Percentiles rank a stretch among this genome's conserved stretches.
Evolutionary conservation across 1,140 invertebrate species (phyloP).

Genomic region (Lethrus apterus): DNA sequence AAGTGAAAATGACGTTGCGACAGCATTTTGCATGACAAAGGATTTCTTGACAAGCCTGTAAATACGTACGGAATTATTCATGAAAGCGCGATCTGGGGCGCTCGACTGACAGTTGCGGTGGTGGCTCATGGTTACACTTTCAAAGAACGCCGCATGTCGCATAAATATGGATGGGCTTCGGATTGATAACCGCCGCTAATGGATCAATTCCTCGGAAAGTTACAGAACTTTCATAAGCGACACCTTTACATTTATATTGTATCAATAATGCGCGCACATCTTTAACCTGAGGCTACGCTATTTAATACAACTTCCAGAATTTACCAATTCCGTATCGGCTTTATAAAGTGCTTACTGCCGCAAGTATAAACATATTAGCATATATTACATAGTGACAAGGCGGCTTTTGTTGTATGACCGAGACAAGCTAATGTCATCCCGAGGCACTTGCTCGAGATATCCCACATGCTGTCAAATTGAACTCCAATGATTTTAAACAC

Average conservation of each 20-base stretch:
- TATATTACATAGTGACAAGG: slow-evolving; percentile 38
- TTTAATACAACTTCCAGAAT: too few relatives aligned
- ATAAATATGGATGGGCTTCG: slow-evolving; percentile 34
- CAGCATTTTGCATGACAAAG: slow-evolving; percentile 44
- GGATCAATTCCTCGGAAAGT: slow-evolving; percentile 17
- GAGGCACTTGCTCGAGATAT: slow-evolving; percentile 33
- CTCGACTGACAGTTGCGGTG: slow-evolving; percentile 37
- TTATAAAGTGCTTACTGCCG: slow-evolving; percentile 36
- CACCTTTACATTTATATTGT: too few relatives aligned
- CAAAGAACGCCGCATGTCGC: slow-evolving; percentile 36
- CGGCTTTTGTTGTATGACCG: slow-evolving; percentile 36
- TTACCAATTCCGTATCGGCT: slow-evolving; percentile 22
- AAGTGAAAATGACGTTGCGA: slow-evolving; percentile 43
- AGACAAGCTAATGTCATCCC: slow-evolving; percentile 39
- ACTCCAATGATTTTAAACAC: slow-evolving; percentile 2
- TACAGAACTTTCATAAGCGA: not conserved
- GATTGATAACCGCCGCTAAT: slow-evolving; percentile 19
- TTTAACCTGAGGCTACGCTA: too few relatives aligned
- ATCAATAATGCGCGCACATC: too few relatives aligned
- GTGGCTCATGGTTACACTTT: slow-evolving; percentile 36
- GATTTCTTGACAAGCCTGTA: slow-evolving; percentile 41
- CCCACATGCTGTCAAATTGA: slow-evolving; percentile 14
- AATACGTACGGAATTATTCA: slow-evolving; percentile 44
- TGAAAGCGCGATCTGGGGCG: slow-evolving; percentile 41
- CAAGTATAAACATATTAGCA: slow-evolving; percentile 37